A percentile compares a stretch with the other conserved stretches of the same genome.
Conservation (phyloP, 2,888 invertebrate species). For the Lasioglossum vierecki region DNA sequence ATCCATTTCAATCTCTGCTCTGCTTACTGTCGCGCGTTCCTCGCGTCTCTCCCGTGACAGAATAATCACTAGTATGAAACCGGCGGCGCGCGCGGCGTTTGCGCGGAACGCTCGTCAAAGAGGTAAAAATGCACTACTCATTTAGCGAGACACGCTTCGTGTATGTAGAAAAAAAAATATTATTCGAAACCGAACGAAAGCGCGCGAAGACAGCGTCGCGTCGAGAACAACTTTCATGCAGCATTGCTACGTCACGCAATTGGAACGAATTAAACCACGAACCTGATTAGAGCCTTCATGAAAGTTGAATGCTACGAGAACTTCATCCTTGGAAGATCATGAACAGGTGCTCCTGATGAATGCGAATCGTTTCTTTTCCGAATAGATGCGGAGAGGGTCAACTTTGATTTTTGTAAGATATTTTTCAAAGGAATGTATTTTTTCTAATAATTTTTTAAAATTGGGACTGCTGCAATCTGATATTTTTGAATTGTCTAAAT, state of each 20-base stretch:
- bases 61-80: background rate
- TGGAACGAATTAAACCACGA: slow-evolving; percentile 3
- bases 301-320: background rate
- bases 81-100: background rate
- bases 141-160: background rate
- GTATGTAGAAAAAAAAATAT: background rate
- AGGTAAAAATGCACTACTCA: background rate
- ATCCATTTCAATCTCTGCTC: slow-evolving; percentile 16
- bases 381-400: too few relatives aligned
- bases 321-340: background rate
- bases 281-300: background rate
- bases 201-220: background rate
- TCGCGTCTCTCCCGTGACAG: background rate
- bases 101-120: background rate
- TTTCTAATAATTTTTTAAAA: too few relatives aligned
- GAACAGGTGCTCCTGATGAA: background rate
- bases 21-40: slow-evolving; percentile 10
- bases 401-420: too few relatives aligned
- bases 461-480: too few relatives aligned
- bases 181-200: background rate
- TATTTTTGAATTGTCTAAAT: too few relatives aligned
- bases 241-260: background rate
- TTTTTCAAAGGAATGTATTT: too few relatives aligned
- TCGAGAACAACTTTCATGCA: background rate
- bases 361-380: background rate